A percentile compares a stretch with the other conserved stretches of the same genome.
Evolutionary conservation across 2,888 invertebrate genomes (phyloP).

Genomic region (Beris chalybata): DNA sequence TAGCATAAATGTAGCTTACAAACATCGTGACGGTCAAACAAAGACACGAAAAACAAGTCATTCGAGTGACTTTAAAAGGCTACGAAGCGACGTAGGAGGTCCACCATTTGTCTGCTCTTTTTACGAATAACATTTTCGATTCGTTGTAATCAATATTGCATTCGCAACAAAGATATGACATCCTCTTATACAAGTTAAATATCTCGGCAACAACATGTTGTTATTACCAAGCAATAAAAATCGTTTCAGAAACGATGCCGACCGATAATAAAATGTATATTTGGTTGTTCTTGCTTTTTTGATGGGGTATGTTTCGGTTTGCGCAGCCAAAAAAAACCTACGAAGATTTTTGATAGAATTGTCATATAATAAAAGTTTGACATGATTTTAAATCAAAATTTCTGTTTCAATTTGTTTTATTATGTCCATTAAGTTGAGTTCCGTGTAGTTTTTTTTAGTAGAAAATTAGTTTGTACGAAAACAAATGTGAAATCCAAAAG

Average conservation of each 20-base stretch:
- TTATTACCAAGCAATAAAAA: slow-evolving; percentile 20
- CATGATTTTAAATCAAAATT: too few relatives aligned
- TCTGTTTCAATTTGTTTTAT: too few relatives aligned
- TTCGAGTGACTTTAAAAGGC: slow-evolving; percentile 9
- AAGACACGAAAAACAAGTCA: slow-evolving; percentile 25
- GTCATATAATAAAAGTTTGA: too few relatives aligned
- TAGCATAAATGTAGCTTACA: slow-evolving; percentile 30
- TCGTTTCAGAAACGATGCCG: background rate
- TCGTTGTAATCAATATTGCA: slow-evolving; percentile 28
- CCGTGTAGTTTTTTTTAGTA: too few relatives aligned
- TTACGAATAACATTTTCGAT: slow-evolving; percentile 30
- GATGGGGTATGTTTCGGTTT: slow-evolving; percentile 26
- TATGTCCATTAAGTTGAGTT: too few relatives aligned
- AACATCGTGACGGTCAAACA: slow-evolving; percentile 22
- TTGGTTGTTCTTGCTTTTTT: slow-evolving; percentile 1
- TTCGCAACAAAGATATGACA: slow-evolving; percentile 31
- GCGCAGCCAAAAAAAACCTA: too few relatives aligned
- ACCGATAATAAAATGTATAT: too few relatives aligned
- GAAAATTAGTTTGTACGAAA: too few relatives aligned
- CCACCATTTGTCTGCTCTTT: slow-evolving; percentile 24
- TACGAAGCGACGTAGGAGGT: slow-evolving; percentile 29
- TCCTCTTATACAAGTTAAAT: slow-evolving; percentile 20
- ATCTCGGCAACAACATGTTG: slow-evolving; percentile 26
- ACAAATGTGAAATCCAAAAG: too few relatives aligned
- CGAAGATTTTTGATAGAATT: too few relatives aligned